Percentiles rank a stretch among this genome's conserved stretches.
Evolutionary conservation across 2,888 invertebrate species (phyloP).

Genomic region (Salticus scenicus): DNA sequence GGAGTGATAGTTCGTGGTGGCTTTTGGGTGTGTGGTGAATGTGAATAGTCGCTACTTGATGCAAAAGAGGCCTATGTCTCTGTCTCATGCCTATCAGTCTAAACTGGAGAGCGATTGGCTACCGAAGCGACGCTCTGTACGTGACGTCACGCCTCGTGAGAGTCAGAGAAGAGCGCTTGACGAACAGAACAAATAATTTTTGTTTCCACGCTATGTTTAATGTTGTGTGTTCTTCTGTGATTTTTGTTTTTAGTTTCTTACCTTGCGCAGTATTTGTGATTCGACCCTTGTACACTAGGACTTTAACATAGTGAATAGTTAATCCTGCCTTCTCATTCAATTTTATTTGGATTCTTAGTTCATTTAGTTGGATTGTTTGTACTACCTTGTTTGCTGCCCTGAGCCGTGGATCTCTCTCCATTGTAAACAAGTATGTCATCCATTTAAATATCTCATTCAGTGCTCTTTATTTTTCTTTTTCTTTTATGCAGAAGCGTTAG

Average conservation of each 20-base stretch:
- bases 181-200: neutral
- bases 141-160: constrained; percentile 11
- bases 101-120: neutral
- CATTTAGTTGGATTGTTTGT: neutral
- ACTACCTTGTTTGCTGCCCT: neutral
- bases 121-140: constrained; percentile 10
- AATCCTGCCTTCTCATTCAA: neutral
- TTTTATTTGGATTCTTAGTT: neutral
- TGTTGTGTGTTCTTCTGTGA: constrained; percentile 3
- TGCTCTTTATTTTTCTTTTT: no score
- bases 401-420: neutral
- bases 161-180: neutral
- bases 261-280: neutral
- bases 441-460: neutral
- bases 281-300: neutral
- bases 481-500: no score
- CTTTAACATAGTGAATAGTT: neutral
- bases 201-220: constrained; percentile 2
- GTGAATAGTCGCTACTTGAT: neutral
- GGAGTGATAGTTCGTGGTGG: neutral
- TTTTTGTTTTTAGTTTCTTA: neutral
- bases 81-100: neutral
- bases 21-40: neutral
- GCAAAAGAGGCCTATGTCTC: neutral
- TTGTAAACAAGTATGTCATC: constrained; percentile 14